phyloP scores from a whole-genome alignment of 2,888 invertebrate species.

The Drosophila anomelani region DNA sequence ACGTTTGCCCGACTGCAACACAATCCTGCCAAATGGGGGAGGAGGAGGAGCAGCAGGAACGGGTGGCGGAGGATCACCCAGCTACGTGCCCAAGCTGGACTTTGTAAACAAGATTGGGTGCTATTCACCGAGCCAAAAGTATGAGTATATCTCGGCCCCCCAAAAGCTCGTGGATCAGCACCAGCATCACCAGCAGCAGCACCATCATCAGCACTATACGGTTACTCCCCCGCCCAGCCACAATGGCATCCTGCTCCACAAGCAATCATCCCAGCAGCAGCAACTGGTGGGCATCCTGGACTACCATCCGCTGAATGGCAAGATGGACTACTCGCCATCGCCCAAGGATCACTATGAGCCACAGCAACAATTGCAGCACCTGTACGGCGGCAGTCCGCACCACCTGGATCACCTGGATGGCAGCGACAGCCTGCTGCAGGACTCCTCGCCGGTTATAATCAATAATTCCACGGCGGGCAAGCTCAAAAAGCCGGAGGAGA shows the following conservation, averaged over 20 bases:
- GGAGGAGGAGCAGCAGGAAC: conserved; percentile 33
- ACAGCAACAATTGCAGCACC: conserved; percentile 78
- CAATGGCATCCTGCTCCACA: conserved; percentile 72
- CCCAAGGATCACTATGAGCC: conserved; percentile 81
- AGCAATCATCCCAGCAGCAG: conserved; percentile 56
- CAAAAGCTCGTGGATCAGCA: conserved; percentile 81
- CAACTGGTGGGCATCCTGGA: conserved; percentile 78
- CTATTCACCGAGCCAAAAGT: conserved; percentile 84
- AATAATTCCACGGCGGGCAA: conserved; percentile 49
- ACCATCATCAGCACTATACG: conserved; percentile 73
- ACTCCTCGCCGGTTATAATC: conserved; percentile 37
- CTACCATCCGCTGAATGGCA: conserved; percentile 81
- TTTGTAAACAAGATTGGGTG: conserved; percentile 83
- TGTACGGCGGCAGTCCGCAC: conserved; percentile 80
- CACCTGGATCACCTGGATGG: conserved; percentile 60
- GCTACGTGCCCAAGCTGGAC: conserved; percentile 83
- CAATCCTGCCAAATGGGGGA: conserved; percentile 81
- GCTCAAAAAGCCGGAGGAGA: conserved; percentile 71
- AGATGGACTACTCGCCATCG: conserved; percentile 82
- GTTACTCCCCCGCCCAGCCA: conserved; percentile 77
- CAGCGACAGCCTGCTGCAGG: conserved; percentile 38
- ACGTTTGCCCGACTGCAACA: conserved; percentile 84
- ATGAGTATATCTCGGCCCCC: conserved; percentile 82
- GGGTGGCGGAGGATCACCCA: conserved; percentile 80
- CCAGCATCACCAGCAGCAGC: conserved; percentile 67